Base-by-base conservation (phyloP, 1,140 invertebrate species). In the Cotesia vestalis region DNA sequence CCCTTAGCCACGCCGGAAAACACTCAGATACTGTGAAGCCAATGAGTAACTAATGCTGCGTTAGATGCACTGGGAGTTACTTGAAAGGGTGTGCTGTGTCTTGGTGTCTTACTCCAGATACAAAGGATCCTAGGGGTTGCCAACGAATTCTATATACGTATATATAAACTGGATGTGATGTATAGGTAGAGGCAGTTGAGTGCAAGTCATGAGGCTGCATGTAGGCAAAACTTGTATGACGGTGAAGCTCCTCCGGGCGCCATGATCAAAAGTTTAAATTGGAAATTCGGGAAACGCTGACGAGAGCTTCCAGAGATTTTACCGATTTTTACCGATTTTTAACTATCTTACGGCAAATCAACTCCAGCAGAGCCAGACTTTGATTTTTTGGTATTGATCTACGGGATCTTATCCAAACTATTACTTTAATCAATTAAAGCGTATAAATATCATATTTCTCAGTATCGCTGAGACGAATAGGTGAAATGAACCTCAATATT, bases 201-300 rank as follows among this genome's bases (percentile, higher is more conserved):
- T 66, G 63, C 63, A 38, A 66, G 36, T 46, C 35, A 55, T 46
- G 52, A 53, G 40, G 66, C 40, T 66, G 63, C 40, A 52, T 53
- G 40, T 67, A 51, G 52, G 52, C n/a, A 51, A 61, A 67, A 67
- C 66, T 67, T 67, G 66, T 34, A 51, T 51, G 34, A 55, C 66
- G 40, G 40, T 52, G 66, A 67, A 67, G 66, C 51, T 67, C 66
- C 40, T 27, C 40, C 51, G 52, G 51, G 40, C 38, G 46, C 66
- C 17, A 27, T 67, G 66, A 67, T 67, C 46, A 67, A 67, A 67
- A 67, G 66, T 67, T 67, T 67, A 67, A 67, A 67, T 67, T 67
- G 66, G 66, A 67, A 35, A 57, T 67, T 67, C 14, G 17, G 46
- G 34, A 67, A 34, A 51, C 8, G 51, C 40, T 67, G 14, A 53